phyloP scores from a whole-genome alignment of 2,888 invertebrate species.

The Lapara coniferarum region DNA sequence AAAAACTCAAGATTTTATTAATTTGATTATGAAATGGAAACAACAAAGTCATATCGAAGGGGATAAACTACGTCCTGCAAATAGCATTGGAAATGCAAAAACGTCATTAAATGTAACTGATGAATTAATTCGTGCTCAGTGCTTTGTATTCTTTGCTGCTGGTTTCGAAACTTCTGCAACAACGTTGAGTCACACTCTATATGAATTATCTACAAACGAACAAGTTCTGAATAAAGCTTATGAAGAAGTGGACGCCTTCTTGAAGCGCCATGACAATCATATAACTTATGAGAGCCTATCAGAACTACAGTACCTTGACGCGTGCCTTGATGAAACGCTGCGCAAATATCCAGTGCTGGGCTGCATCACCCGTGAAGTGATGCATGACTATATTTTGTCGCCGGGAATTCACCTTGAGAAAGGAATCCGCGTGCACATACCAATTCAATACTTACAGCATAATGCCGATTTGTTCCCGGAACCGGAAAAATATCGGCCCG shows the following conservation, averaged over 20 bases:
- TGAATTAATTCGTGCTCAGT: slow-evolving; percentile 72
- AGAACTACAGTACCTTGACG: slow-evolving; percentile 49
- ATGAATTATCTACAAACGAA: slow-evolving; percentile 46
- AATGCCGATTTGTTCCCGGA: slow-evolving; percentile 47
- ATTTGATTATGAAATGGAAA: slow-evolving; percentile 34
- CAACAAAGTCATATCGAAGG: slow-evolving; percentile 35
- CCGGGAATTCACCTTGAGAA: slow-evolving; percentile 45
- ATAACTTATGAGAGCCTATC: slow-evolving; percentile 46
- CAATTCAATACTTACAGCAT: slow-evolving; percentile 47
- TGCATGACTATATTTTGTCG: slow-evolving; percentile 47
- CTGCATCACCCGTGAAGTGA: slow-evolving; percentile 43
- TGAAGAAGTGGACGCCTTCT: slow-evolving; percentile 49
- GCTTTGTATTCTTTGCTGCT: slow-evolving; percentile 66
- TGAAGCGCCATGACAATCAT: slow-evolving; percentile 36
- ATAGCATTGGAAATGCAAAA: not conserved
- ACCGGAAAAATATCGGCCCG: slow-evolving; percentile 49
- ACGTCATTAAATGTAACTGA: slow-evolving; percentile 47
- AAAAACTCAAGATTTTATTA: slow-evolving; percentile 37
- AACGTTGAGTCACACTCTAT: slow-evolving; percentile 44
- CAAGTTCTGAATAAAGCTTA: slow-evolving; percentile 37
- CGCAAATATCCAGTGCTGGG: slow-evolving; percentile 49
- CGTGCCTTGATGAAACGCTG: slow-evolving; percentile 49
- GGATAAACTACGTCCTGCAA: slow-evolving; percentile 31
- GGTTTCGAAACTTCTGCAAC: slow-evolving; percentile 52
- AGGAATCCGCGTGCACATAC: slow-evolving; percentile 49